Conservation (phyloP, 2,113 vertebrate species). For the Spermophilus dauricus region DNA sequence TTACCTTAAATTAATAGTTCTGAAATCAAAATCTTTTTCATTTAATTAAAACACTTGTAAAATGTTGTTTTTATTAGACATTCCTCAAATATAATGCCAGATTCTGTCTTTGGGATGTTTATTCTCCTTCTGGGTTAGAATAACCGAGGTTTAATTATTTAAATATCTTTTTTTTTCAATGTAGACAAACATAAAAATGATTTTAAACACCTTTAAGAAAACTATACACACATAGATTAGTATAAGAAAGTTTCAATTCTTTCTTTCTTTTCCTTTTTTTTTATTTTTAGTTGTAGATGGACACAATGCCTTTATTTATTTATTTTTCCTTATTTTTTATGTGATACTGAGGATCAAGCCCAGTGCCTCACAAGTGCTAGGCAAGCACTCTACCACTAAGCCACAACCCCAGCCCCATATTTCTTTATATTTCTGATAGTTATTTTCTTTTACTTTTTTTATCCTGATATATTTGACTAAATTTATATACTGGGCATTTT, state of each 20-base stretch:
- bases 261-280: background rate
- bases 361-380: no score
- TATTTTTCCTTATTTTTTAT: no score
- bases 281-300: background rate
- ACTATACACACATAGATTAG: background rate
- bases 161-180: background rate
- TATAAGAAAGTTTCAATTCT: background rate
- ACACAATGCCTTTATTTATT: no score
- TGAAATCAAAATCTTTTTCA: background rate
- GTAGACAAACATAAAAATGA: background rate
- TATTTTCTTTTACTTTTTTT: constrained; percentile 21
- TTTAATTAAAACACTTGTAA: background rate
- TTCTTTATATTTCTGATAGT: constrained; percentile 5
- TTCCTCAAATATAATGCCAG: constrained; percentile 17
- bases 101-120: background rate
- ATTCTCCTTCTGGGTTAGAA: background rate
- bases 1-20: background rate
- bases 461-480: background rate
- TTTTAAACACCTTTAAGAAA: background rate
- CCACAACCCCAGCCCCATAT: no score
- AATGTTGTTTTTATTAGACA: background rate
- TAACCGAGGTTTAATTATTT: background rate
- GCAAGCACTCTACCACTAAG: no score
- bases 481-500: constrained; percentile 32
- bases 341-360: no score